Evolutionary conservation across 1,140 invertebrate species (phyloP).

Genomic region (Nixonia krombeini): DNA sequence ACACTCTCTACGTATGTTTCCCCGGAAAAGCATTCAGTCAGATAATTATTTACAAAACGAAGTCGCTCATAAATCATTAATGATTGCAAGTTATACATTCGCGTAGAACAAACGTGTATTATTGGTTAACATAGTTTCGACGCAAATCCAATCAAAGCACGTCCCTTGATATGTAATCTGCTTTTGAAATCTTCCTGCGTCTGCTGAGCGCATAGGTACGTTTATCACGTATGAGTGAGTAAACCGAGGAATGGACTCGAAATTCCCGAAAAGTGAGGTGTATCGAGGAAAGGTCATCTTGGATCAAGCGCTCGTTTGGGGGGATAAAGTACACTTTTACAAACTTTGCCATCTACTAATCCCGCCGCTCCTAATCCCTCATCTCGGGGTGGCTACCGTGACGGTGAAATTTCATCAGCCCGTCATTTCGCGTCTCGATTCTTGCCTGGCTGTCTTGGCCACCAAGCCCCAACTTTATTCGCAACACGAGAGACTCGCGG

Average conservation of each 20-base stretch:
- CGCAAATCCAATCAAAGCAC: constrained; percentile 28
- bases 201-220: constrained; percentile 37
- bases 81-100: too few relatives aligned
- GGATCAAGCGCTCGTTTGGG: constrained; percentile 35
- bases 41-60: too few relatives aligned
- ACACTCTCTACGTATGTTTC: too few relatives aligned
- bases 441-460: constrained; percentile 46
- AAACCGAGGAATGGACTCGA: constrained; percentile 8
- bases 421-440: constrained; percentile 65
- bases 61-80: too few relatives aligned
- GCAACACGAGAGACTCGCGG: constrained; percentile 31
- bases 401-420: constrained; percentile 68
- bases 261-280: constrained; percentile 22
- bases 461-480: constrained; percentile 34
- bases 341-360: constrained; percentile 69
- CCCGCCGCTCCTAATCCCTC: constrained; percentile 57
- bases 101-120: too few relatives aligned
- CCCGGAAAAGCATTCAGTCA: too few relatives aligned
- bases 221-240: constrained; percentile 52
- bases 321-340: constrained; percentile 63
- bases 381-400: constrained; percentile 39
- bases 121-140: too few relatives aligned
- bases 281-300: constrained; percentile 37
- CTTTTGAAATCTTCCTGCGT: constrained; percentile 36
- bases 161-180: constrained; percentile 25